Conservation (phyloP, 1,140 invertebrate species). For the Plectrocnemia conspersa region DNA sequence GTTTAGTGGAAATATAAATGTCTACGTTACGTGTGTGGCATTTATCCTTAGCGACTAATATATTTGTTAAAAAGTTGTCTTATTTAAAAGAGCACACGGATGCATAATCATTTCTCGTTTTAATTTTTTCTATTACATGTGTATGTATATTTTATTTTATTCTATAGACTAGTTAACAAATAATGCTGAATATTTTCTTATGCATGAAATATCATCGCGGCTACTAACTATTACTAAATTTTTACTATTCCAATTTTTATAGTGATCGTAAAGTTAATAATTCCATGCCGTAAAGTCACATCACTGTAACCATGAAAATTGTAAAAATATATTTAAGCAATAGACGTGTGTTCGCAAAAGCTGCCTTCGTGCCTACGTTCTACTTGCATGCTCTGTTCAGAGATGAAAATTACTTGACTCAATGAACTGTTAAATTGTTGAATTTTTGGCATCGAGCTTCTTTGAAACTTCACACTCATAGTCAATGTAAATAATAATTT, state of each 20-base stretch:
- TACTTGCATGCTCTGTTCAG: no score
- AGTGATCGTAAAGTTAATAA: conserved; percentile 30
- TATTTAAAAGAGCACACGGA: conserved; percentile 21
- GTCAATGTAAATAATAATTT: conserved; percentile 52
- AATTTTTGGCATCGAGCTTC: conserved; percentile 2
- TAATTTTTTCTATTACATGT: no score
- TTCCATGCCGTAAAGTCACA: conserved; percentile 26
- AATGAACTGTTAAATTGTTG: background rate
- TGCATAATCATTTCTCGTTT: conserved; percentile 24
- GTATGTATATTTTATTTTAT: conserved; percentile 34
- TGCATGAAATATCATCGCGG: conserved; percentile 28
- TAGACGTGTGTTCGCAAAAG: conserved; percentile 28
- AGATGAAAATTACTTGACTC: background rate
- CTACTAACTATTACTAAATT: conserved; percentile 28
- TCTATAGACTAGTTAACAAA: conserved; percentile 30
- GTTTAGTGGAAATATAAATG: conserved; percentile 26
- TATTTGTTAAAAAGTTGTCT: conserved; percentile 17
- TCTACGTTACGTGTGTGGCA: conserved; percentile 31
- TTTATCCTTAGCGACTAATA: conserved; percentile 16
- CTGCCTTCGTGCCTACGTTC: conserved; percentile 20
- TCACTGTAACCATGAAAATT: conserved; percentile 13
- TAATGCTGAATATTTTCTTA: conserved; percentile 29
- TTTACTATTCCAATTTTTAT: conserved; percentile 32
- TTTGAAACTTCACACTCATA: conserved; percentile 41
- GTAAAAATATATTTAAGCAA: conserved; percentile 31